Conservation (phyloP, 2,113 vertebrate genomes). For the Misgurnus mizolepis region DNA sequence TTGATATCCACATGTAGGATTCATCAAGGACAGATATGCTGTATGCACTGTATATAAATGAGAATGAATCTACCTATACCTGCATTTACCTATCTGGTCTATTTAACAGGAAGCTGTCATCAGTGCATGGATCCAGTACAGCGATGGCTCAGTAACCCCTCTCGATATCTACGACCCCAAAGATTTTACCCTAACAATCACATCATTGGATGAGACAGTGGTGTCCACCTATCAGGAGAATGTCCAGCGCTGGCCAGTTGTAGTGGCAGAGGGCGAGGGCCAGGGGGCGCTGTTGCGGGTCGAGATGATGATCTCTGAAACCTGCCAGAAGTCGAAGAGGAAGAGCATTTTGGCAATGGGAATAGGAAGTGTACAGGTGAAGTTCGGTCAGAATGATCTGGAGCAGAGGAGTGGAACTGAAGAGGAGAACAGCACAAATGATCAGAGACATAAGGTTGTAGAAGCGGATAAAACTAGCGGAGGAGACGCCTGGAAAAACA, state of each 20-base stretch:
- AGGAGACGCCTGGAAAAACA: conserved; percentile 77
- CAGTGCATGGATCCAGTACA: conserved; percentile 93
- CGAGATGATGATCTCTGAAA: conserved; percentile 92
- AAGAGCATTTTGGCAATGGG: conserved; percentile 90
- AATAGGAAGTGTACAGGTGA: conserved; percentile 84
- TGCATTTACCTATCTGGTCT: neutral
- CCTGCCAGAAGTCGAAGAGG: conserved; percentile 94
- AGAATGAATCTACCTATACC: neutral
- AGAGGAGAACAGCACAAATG: conserved; percentile 74
- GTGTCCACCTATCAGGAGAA: conserved; percentile 81
- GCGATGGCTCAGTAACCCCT: conserved; percentile 89
- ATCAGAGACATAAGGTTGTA: conserved; percentile 73
- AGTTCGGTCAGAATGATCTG: conserved; percentile 77
- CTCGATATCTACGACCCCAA: conserved; percentile 92
- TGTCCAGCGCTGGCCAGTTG: conserved; percentile 77
- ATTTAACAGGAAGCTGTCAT: conserved; percentile 85
- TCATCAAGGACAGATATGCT: neutral
- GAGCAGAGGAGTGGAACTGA: conserved; percentile 74
- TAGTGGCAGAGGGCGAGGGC: conserved; percentile 88
- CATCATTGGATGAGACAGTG: conserved; percentile 87
- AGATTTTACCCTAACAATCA: conserved; percentile 85
- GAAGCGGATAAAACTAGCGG: conserved; percentile 75
- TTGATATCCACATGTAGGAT: neutral
- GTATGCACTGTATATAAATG: neutral
- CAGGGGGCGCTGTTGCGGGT: conserved; percentile 88